Evolutionary conservation across 2,113 vertebrate genomes (phyloP).

Genomic region (Columba livia): DNA sequence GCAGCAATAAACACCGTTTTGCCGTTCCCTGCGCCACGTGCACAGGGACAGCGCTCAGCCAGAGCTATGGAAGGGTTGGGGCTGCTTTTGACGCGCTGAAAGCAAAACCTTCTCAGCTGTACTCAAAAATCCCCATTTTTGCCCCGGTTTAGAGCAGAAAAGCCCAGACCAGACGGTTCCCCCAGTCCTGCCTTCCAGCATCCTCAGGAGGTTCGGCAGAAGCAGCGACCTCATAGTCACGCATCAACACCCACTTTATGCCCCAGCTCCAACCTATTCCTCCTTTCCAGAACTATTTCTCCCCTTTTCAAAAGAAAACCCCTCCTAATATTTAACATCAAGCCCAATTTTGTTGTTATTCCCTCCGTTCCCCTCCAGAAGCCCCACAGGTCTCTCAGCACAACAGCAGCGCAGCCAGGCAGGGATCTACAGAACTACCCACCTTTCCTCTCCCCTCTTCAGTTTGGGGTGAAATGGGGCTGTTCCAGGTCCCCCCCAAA

Average conservation of each 20-base stretch:
- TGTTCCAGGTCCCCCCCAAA: neutral
- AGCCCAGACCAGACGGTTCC: neutral
- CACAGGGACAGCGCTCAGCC: fast-evolving
- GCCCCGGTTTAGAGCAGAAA: neutral
- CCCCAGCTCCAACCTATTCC: neutral
- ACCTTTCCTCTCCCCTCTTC: neutral
- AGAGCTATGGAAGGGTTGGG: fast-evolving
- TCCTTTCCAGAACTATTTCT: neutral
- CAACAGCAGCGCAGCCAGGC: neutral
- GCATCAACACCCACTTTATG: neutral
- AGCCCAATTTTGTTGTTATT: fast-evolving
- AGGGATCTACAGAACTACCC: neutral
- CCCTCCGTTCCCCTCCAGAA: neutral
- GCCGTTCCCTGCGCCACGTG: neutral
- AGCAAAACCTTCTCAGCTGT: neutral
- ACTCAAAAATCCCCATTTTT: neutral
- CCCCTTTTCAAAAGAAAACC: neutral
- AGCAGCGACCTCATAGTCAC: neutral
- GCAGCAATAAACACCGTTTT: neutral
- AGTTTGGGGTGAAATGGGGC: neutral
- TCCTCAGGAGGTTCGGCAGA: neutral
- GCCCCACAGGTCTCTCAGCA: neutral
- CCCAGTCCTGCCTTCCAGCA: neutral
- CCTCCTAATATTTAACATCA: neutral
- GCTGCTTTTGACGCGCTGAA: neutral